Evolutionary conservation across 2,113 vertebrate species (phyloP), one percentile per base, ranked within the genome.

Genomic region (Rutilus rutilus): DNA sequence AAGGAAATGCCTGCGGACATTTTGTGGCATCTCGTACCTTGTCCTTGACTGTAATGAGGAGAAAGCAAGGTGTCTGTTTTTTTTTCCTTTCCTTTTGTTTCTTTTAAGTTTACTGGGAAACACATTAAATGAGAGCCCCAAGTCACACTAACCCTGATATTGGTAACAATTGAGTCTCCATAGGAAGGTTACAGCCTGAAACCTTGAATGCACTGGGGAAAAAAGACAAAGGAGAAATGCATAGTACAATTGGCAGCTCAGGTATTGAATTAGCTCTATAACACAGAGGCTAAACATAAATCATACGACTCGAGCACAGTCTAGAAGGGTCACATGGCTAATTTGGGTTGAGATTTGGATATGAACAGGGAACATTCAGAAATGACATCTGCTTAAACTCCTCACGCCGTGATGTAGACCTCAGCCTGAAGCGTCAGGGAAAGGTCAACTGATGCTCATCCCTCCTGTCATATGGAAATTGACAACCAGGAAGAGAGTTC

Each of bases 401-500:
- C 64, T 62, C 54, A 21, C 17, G 2, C 57, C 6, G 3, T 54
- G 69, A 82, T 86, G 69, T 45, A 86, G 85, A 81, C 69, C 59
- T 74, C 85, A 83, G 88, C 76, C 86, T 80, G 82, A 82, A 91
- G 71, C 81, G 47, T 73, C 77, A 36, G 57, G 86, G 69, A 88
- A 86, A 81, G 77, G 30, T 80, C 60, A 21, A 57, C 87, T 47
- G 84, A 33, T 79, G 82, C 74, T 91, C 74, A 85, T 91, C 79
- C 86, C 71, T 50, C 27, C 50, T 73, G 79, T 89, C 88, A 86
- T 87, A 87, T 89, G 33, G 89, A 88, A 91, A 93, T 91, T 92
- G 89, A 89, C 89, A 88, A 86, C 89, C 88, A 90, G 87, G 71
- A 88, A 92, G 87, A 82, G 86, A 86, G 78, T 83, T 87, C 89